Percentiles rank a stretch among this genome's conserved stretches.
These are phyloP conservation scores for Agrochola lota DNA, from an alignment of 2,888 invertebrate genomes.

Conservation along the genomic window DNA sequence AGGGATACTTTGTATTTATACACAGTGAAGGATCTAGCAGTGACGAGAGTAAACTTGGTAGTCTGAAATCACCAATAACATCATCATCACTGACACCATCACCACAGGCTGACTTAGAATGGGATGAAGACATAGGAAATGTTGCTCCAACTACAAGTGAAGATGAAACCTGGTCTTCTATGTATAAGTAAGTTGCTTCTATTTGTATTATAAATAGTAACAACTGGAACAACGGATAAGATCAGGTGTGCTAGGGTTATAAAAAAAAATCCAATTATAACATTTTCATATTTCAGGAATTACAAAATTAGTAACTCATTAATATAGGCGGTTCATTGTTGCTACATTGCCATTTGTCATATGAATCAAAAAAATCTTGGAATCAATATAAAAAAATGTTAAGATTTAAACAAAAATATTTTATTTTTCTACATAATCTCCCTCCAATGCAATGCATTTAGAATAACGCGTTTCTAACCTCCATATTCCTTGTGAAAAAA, in stretches of 20 bases:
- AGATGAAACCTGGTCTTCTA: constrained; percentile 89
- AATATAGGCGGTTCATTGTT: not conserved
- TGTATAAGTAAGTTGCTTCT: constrained; percentile 83
- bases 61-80: constrained; percentile 76
- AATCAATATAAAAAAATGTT: too few relatives aligned
- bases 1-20: constrained; percentile 84
- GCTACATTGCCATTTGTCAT: not conserved
- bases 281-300: not conserved
- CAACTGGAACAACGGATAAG: not conserved
- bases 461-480: too few relatives aligned
- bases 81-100: constrained; percentile 77
- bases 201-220: not conserved
- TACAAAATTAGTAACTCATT: not conserved
- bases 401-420: too few relatives aligned
- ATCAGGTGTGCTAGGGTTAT: not conserved
- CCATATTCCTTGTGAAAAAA: too few relatives aligned
- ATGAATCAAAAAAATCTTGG: too few relatives aligned
- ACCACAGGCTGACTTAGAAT: constrained; percentile 91
- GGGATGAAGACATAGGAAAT: constrained; percentile 93
- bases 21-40: constrained; percentile 86
- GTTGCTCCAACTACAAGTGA: constrained; percentile 88
- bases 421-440: too few relatives aligned
- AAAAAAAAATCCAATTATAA: not conserved
- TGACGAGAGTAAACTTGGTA: constrained; percentile 80
- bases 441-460: too few relatives aligned